phyloP scores from a whole-genome alignment of 2,888 invertebrate species.

The Ophion costatus region DNA sequence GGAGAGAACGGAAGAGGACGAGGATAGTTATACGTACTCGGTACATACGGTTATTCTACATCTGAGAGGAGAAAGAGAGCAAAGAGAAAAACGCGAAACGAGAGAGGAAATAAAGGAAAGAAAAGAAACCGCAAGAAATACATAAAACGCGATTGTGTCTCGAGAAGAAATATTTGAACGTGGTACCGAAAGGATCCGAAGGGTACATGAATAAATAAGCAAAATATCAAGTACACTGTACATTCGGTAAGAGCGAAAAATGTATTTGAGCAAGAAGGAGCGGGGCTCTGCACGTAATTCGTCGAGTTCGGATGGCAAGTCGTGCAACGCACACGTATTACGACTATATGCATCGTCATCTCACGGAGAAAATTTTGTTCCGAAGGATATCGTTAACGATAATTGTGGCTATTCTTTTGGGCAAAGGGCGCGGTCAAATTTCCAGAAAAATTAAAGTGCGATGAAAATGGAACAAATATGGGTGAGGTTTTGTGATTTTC shows the following conservation, averaged over 20 bases:
- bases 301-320: neutral
- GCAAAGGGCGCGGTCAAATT: no score
- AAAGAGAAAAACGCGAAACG: conserved; percentile 21
- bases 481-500: no score
- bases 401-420: no score
- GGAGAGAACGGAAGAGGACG: conserved; percentile 8
- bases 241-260: conserved; percentile 33
- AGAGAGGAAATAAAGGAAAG: conserved; percentile 16
- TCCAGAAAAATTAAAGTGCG: no score
- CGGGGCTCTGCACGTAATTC: conserved; percentile 11
- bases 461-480: no score
- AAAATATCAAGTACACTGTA: conserved; percentile 52
- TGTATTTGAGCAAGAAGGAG: conserved; percentile 11
- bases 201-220: conserved; percentile 56
- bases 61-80: conserved; percentile 2
- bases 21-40: conserved; percentile 26
- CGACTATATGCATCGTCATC: neutral
- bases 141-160: conserved; percentile 38
- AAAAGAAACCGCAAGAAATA: conserved; percentile 29
- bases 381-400: no score
- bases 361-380: neutral
- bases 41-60: conserved; percentile 42
- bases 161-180: conserved; percentile 53
- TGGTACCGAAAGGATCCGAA: conserved; percentile 34
- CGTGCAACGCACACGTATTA: neutral